These are phyloP conservation scores for Luperina testacea DNA, from an alignment of 2,888 invertebrate species.

Conservation along the genomic window DNA sequence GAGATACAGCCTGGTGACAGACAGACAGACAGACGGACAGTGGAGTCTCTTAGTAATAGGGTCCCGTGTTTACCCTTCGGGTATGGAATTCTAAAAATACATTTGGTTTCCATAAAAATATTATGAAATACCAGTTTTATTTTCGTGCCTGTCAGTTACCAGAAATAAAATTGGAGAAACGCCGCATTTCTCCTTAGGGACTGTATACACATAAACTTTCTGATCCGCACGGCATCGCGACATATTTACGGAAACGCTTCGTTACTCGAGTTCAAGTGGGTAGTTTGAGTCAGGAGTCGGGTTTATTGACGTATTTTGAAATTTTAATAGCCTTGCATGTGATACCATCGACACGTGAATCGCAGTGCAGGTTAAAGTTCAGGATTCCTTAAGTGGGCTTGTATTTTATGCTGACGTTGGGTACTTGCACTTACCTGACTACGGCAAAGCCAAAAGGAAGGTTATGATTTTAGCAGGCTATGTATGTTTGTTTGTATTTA, in stretches of 20 bases:
- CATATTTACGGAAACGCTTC: conserved; percentile 59
- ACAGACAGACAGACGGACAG: too few relatives aligned
- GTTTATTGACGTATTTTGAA: conserved; percentile 43
- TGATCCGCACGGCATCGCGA: conserved; percentile 51
- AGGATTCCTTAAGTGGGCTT: background rate
- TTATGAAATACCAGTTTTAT: conserved; percentile 36
- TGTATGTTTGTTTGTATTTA: background rate
- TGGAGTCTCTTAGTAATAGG: too few relatives aligned
- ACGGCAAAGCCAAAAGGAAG: background rate
- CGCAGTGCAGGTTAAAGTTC: conserved; percentile 2
- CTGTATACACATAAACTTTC: conserved; percentile 55
- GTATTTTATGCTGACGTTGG: background rate
- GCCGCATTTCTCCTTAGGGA: conserved; percentile 51
- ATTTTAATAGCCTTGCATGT: conserved; percentile 34
- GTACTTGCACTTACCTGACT: background rate
- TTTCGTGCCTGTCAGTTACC: conserved; percentile 31
- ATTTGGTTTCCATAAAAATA: conserved; percentile 31
- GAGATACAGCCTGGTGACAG: too few relatives aligned
- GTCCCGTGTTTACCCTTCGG: too few relatives aligned
- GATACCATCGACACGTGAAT: conserved; percentile 11
- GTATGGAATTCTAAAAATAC: background rate
- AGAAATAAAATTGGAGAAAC: conserved; percentile 55
- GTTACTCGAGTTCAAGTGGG: conserved; percentile 50
- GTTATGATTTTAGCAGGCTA: background rate
- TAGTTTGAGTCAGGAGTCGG: conserved; percentile 37